Conservation (phyloP, 37 sponge, comb jelly and placozoan species). For the Spongilla lacustris region DNA sequence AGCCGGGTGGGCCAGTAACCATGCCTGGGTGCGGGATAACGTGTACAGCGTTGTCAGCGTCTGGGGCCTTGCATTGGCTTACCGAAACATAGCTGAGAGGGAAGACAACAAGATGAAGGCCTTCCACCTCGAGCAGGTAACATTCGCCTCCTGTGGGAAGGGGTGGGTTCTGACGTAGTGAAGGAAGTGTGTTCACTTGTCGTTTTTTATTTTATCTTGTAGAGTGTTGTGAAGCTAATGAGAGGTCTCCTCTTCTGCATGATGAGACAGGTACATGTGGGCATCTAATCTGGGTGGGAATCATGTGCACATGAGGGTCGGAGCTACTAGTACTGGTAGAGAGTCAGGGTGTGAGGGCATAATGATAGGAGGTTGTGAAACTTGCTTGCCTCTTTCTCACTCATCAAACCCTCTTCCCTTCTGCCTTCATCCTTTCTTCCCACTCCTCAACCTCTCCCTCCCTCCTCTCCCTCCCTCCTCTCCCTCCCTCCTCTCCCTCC, state of each 20-base stretch:
- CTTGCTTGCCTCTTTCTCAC: no score
- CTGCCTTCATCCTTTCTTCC: no score
- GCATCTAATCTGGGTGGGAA: no score
- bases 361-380: no score
- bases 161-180: neutral
- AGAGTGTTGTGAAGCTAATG: constrained; percentile 92
- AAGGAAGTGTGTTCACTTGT: neutral
- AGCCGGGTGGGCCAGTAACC: constrained; percentile 46
- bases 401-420: no score
- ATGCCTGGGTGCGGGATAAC: constrained; percentile 95
- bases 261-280: no score
- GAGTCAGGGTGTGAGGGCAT: no score
- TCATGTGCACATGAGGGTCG: no score
- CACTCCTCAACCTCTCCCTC: neutral
- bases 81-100: constrained; percentile 56
- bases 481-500: neutral
- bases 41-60: constrained; percentile 80
- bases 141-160: no score
- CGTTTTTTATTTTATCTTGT: neutral
- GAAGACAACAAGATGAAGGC: constrained; percentile 72
- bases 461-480: neutral
- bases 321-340: no score
- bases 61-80: constrained; percentile 93
- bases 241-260: constrained; percentile 73
- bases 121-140: constrained; percentile 80